Base-by-base conservation (phyloP, 1,140 invertebrate species). In the Aphidius ervi region DNA sequence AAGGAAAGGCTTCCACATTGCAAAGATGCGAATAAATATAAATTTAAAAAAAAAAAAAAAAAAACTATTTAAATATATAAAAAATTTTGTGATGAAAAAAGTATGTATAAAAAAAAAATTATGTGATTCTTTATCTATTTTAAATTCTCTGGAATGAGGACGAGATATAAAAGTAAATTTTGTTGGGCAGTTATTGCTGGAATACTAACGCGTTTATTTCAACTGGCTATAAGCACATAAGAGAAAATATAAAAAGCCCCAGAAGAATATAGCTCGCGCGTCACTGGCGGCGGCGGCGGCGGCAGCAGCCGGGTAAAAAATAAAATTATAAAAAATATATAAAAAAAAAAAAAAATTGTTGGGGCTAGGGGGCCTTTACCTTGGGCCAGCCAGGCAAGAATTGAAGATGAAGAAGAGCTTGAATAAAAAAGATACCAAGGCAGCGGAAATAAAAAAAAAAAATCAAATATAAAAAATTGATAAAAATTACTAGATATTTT, bases 141-240 rank as follows among this genome's bases (percentile, higher is more conserved):
- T 52, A 52, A 52, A 37, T 52, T 52, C 37, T 52, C n/a, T 39
- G 23, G 8, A 31, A 40, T 31, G 47, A 20, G 8, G 49, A 48
- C 23, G 49, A 31, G 37, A 9, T 52, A 52, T 9, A 9, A 31
- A 6, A 8, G 20, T 9, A 9, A 31, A 31, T 16, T 52, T 52
- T 52, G 49, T 52, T 4, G 37, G 37, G 37, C 31, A 52, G 49
- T 52, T 52, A 52, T 37, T 52, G 49, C 49, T 31, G 37, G 31
- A 52, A 52, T 48, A 52, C 49, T 52, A n/a, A 52, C 37, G 31
- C 31, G 49, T 52, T 52, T 52, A 52, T 52, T 52, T 37, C 31
- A 31, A 31, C 23, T 31, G 23, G 23, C 49, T 31, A 5, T n/a
- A 6, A 6, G 20, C 47, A n/a, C 10, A 20, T 6, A 20, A 48